These are phyloP conservation scores for Kryphioiulus occultus DNA, from an alignment of 2,888 invertebrate genomes.

Conservation along the genomic window DNA sequence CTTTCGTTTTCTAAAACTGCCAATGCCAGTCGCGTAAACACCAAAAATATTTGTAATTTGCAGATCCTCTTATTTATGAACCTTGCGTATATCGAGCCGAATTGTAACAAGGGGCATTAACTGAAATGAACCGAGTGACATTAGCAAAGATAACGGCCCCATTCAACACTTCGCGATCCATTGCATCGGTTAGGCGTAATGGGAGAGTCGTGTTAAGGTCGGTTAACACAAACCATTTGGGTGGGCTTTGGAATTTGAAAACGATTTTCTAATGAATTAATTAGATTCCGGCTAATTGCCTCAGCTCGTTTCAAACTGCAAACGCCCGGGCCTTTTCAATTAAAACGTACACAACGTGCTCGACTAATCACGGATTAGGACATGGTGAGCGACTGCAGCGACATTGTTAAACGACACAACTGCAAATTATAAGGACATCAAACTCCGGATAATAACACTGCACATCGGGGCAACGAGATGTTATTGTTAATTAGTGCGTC, in stretches of 20 bases:
- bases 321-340: background rate
- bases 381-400: background rate
- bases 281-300: conserved; percentile 6
- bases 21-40: too few species aligned
- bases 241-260: background rate
- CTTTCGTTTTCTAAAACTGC: too few species aligned
- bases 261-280: background rate
- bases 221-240: conserved; percentile 9
- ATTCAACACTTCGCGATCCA: background rate
- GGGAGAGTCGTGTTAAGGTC: background rate
- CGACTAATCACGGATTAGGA: conserved; percentile 25
- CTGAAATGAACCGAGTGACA: background rate
- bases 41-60: too few species aligned
- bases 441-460: background rate
- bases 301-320: background rate
- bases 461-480: background rate
- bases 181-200: background rate
- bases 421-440: background rate
- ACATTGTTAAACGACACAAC: background rate
- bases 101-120: background rate
- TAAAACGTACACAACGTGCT: conserved; percentile 11
- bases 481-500: background rate
- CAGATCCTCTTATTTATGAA: too few species aligned
- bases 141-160: background rate
- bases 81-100: background rate